A percentile compares a stretch with the other conserved stretches of the same genome.
Conservation (phyloP, 2,888 invertebrate genomes). For the Leucophenga montana region DNA sequence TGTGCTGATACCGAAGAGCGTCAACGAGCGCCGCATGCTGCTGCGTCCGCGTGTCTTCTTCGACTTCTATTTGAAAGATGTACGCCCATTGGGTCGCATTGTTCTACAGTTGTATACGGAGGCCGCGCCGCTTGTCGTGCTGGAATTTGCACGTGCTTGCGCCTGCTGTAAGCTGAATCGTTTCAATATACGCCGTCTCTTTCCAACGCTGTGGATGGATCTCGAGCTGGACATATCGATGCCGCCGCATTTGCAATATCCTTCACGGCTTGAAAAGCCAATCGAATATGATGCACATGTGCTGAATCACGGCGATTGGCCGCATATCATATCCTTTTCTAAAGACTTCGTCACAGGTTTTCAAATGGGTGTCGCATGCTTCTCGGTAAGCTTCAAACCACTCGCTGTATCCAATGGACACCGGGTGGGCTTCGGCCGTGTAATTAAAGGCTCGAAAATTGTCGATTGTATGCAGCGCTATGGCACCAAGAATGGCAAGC, state of each 20-base stretch:
- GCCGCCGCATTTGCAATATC: slow-evolving; percentile 5
- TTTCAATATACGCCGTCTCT: slow-evolving; percentile 50
- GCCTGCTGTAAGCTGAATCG: slow-evolving; percentile 35
- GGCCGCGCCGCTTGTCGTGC: slow-evolving; percentile 55
- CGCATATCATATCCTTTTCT: slow-evolving; percentile 51
- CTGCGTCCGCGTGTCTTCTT: slow-evolving; percentile 59
- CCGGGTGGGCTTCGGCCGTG: slow-evolving; percentile 61
- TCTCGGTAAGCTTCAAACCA: slow-evolving; percentile 63
- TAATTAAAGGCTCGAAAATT: slow-evolving; percentile 57
- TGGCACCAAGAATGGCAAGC: slow-evolving; percentile 66
- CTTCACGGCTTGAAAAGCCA: slow-evolving; percentile 35
- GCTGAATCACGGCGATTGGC: slow-evolving; percentile 48
- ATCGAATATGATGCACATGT: slow-evolving; percentile 54
- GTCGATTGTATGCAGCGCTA: slow-evolving; percentile 56
- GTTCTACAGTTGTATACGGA: slow-evolving; percentile 61
- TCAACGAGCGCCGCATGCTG: slow-evolving; percentile 43
- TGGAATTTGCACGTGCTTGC: slow-evolving; percentile 53
- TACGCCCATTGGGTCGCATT: slow-evolving; percentile 55
- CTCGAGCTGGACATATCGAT: slow-evolving; percentile 37
- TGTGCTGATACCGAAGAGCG: slow-evolving; percentile 40
- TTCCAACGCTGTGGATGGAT: slow-evolving; percentile 60
- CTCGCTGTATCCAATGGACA: slow-evolving; percentile 55
- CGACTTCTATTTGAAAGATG: slow-evolving; percentile 51
- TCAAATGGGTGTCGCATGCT: slow-evolving; percentile 40
- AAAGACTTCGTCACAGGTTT: slow-evolving; percentile 49